phyloP scores from a whole-genome alignment of 2,113 vertebrate species.

The Nothobranchius kuhntae region DNA sequence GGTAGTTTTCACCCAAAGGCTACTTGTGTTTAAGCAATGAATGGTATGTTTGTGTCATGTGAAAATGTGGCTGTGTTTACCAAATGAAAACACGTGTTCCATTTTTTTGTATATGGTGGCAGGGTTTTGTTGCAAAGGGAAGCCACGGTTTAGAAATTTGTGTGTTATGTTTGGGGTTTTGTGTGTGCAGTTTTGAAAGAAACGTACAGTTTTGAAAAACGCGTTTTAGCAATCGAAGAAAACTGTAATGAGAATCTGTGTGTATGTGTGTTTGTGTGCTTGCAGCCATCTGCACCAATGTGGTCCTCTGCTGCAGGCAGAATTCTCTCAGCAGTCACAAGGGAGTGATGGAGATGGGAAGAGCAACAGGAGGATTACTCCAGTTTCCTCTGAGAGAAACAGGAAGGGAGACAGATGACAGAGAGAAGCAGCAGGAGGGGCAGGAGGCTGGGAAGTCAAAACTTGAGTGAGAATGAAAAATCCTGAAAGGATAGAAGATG shows the following conservation, averaged over 20 bases:
- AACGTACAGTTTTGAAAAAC: too few relatives aligned
- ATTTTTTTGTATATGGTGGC: too few relatives aligned
- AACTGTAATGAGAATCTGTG: background rate
- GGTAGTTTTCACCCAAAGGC: too few relatives aligned
- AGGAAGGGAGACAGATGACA: background rate
- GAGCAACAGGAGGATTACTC: conserved; percentile 21
- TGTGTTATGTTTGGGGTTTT: too few relatives aligned
- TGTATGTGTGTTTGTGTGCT: conserved; percentile 11
- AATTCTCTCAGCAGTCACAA: conserved; percentile 30
- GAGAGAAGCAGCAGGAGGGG: background rate
- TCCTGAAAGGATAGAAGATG: background rate
- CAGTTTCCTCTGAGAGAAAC: conserved; percentile 9
- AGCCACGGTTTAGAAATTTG: too few relatives aligned
- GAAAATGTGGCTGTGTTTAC: too few relatives aligned
- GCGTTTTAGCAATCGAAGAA: too few relatives aligned
- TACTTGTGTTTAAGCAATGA: too few relatives aligned
- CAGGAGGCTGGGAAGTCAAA: background rate
- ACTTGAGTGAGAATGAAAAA: background rate
- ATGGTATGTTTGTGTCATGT: too few relatives aligned
- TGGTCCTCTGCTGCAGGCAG: conserved; percentile 48
- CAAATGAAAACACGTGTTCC: too few relatives aligned
- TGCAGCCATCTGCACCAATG: conserved; percentile 41
- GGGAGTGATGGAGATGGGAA: conserved; percentile 15
- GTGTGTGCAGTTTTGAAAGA: too few relatives aligned
- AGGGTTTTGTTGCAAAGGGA: too few relatives aligned